A percentile compares a stretch with the other conserved stretches of the same genome.
phyloP scores from a whole-genome alignment of 2,888 invertebrate genomes.

The Cataglyphis livida region DNA sequence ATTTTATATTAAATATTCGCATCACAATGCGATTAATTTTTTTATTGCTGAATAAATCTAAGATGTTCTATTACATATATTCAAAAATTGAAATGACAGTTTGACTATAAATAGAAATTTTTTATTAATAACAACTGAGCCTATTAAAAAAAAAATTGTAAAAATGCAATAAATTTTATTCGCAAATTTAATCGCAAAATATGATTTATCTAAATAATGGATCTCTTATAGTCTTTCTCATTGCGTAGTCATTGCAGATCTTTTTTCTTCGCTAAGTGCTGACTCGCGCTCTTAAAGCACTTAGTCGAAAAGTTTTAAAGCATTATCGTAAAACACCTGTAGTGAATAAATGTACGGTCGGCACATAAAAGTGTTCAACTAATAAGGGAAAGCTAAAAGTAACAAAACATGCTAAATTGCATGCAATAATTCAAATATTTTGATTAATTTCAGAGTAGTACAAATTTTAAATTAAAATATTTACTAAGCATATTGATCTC shows the following conservation, averaged over 20 bases:
- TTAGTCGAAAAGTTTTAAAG: conserved; percentile 3
- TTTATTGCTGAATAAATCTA: not conserved
- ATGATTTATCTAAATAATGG: not conserved
- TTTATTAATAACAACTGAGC: not conserved
- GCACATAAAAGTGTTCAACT: not conserved
- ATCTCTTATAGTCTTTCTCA: not conserved
- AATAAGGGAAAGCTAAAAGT: not conserved
- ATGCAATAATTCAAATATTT: not conserved
- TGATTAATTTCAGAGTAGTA: not conserved
- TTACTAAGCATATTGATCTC: not conserved
- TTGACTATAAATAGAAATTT: not conserved
- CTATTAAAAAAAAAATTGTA: not conserved
- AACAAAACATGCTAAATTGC: not conserved
- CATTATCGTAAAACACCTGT: conserved; percentile 14
- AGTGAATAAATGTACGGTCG: not conserved
- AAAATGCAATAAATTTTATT: not conserved
- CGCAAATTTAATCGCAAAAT: not conserved
- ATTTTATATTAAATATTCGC: not conserved
- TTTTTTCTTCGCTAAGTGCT: conserved; percentile 1
- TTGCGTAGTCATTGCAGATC: not conserved
- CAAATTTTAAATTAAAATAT: not conserved
- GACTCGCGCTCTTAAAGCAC: not conserved
- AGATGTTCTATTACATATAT: not conserved
- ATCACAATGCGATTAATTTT: not conserved
- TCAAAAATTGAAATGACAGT: not conserved